These are phyloP conservation scores for Bubo bubo DNA, from an alignment of 2,113 vertebrate genomes.

Conservation along the genomic window DNA sequence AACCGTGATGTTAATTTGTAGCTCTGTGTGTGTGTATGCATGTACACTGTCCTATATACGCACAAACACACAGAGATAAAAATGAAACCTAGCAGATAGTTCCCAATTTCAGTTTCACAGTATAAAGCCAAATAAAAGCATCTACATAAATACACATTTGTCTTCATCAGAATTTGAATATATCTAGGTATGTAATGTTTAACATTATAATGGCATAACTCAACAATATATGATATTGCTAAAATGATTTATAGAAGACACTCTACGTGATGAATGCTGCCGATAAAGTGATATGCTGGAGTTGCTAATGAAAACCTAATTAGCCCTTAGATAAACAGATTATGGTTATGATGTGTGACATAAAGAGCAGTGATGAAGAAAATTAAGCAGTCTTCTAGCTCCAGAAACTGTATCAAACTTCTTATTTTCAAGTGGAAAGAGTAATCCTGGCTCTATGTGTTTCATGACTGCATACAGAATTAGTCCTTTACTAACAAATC, in stretches of 20 bases:
- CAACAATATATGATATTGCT: neutral
- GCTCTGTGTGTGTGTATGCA: neutral
- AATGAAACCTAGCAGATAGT: neutral
- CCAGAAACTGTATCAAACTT: neutral
- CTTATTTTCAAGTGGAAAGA: neutral
- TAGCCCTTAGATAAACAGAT: conserved; percentile 48
- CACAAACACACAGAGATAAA: neutral
- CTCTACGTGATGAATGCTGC: neutral
- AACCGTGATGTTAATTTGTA: neutral
- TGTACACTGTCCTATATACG: neutral
- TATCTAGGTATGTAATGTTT: neutral
- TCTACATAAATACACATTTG: neutral
- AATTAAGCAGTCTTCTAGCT: conserved; percentile 34
- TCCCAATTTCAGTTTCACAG: neutral
- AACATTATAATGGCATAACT: neutral
- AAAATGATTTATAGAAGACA: neutral
- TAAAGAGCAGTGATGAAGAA: conserved; percentile 45
- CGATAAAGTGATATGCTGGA: neutral
- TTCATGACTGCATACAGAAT: neutral
- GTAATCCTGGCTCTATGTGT: neutral
- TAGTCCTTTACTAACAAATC: neutral
- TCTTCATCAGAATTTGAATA: neutral
- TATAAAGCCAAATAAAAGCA: neutral
- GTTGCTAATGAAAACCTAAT: conserved; percentile 31
- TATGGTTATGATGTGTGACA: conserved; percentile 25